Base-by-base conservation (phyloP, 2,797 vertebrate species). In the Spheniscus humboldti region DNA sequence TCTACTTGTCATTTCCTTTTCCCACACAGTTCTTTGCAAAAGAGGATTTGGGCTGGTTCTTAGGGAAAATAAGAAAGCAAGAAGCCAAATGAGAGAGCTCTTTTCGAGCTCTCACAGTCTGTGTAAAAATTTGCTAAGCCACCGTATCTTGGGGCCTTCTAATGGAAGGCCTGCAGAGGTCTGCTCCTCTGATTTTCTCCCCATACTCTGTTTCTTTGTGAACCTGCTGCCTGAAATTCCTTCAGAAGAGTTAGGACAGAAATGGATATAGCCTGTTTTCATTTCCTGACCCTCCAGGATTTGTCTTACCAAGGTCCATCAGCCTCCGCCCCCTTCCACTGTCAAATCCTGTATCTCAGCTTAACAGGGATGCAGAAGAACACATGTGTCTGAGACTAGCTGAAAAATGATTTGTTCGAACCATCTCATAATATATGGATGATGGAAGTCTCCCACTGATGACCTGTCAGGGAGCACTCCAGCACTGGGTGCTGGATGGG, bases 401-500 rank as follows among this genome's bases (percentile, higher is more conserved):
- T 66, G 56, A 37, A 18, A 81, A 83, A 59, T 19, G 67, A 91
- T 95, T 87, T 87, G 53, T 76, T 81, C 11, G 24, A 84, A 59
- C 72, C 67, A 27, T 47, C 85, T 87, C 88, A 56, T 96, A 60
- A 95, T 63, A 35, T 90, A 94, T 56, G 96, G 95, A 91, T 74
- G 94, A 92, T 81, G 86, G 95, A 89, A 88, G 39, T 10, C 68
- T 96, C 76, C 73, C 85, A 22, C 68, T 18, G 95, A 96, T 86
- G 92, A 59, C 72, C 94, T 93, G 97, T 93, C 97, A 96, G 95
- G 88, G 90, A 91, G 88, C 90, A 31, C 91, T 86, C 79, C 77
- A 47, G 91, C 88, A 47, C 78, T 45, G 78, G 88, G 74, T 92
- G 86, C 66, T 47, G 92, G 93, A 72, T 68, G 90, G 88, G 94